phyloP scores from a whole-genome alignment of 1,140 invertebrate genomes.

The Caenorhabditis remanei region DNA sequence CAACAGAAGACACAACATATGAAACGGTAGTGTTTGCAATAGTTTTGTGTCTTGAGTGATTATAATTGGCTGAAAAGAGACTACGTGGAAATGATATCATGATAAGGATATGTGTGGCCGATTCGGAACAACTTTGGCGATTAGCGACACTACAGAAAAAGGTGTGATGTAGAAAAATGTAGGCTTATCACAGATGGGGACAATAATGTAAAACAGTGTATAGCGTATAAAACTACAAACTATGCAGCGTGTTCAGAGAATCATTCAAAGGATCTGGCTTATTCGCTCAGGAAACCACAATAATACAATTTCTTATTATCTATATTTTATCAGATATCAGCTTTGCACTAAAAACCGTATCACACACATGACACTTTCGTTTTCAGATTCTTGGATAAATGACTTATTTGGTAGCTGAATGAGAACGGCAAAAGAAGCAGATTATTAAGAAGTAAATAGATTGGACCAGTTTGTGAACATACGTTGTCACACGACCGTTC shows the following conservation, averaged over 20 bases:
- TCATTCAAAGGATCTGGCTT: too few relatives aligned
- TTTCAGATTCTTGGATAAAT: conserved; percentile 14
- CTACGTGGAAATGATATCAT: conserved; percentile 28
- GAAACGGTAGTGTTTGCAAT: conserved; percentile 26
- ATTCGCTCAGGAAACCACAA: too few relatives aligned
- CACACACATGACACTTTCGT: not conserved
- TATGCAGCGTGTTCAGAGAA: too few relatives aligned
- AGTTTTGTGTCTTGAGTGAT: conserved; percentile 32
- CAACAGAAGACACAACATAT: conserved; percentile 44
- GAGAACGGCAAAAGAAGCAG: not conserved
- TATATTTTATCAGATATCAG: too few relatives aligned
- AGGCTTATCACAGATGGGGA: not conserved
- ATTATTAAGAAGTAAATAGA: not conserved
- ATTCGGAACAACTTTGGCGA: not conserved
- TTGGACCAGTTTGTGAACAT: conserved; percentile 39
- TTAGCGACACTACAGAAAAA: not conserved
- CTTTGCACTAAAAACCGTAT: too few relatives aligned
- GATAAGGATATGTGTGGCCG: conserved; percentile 38
- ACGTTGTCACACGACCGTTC: not conserved
- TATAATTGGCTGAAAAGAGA: conserved; percentile 9
- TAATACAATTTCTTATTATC: too few relatives aligned
- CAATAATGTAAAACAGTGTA: too few relatives aligned
- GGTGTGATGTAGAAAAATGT: not conserved
- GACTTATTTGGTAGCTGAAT: conserved; percentile 9
- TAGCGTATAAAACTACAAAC: too few relatives aligned